phyloP scores from a whole-genome alignment of 2,797 vertebrate genomes.

The Crax fasciolata region DNA sequence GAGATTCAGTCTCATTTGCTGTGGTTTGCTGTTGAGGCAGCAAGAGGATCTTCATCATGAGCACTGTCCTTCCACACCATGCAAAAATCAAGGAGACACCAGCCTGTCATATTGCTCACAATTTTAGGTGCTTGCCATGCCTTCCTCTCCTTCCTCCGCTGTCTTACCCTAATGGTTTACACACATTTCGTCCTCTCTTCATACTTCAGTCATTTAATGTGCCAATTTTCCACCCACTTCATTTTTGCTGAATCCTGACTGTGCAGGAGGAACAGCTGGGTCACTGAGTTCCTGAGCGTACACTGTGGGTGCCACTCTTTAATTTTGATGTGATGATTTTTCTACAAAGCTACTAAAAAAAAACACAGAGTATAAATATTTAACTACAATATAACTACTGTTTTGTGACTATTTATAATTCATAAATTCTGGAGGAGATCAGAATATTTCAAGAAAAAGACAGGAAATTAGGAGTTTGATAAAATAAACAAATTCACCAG shows the following conservation, averaged over 20 bases:
- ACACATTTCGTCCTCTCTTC: neutral
- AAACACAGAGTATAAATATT: neutral
- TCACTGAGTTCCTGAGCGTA: neutral
- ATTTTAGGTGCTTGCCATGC: neutral
- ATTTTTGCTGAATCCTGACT: neutral
- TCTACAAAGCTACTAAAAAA: neutral
- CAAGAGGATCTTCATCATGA: neutral
- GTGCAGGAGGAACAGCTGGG: neutral
- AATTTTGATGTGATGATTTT: neutral
- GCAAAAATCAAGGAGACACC: neutral
- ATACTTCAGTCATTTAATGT: neutral
- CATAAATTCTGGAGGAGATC: neutral
- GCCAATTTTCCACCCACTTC: neutral
- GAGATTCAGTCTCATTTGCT: neutral
- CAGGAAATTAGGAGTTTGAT: neutral
- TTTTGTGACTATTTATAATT: constrained; percentile 34
- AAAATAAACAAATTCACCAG: neutral
- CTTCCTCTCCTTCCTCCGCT: neutral
- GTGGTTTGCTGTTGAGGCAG: neutral
- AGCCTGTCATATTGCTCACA: neutral
- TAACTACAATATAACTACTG: neutral
- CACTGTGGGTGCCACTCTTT: neutral
- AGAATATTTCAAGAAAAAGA: neutral
- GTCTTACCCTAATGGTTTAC: neutral
- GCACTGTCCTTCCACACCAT: neutral